Percentiles rank a stretch among this genome's conserved stretches.
Conservation (phyloP, 2,113 vertebrate species). For the Actenoides lindsayi region DNA sequence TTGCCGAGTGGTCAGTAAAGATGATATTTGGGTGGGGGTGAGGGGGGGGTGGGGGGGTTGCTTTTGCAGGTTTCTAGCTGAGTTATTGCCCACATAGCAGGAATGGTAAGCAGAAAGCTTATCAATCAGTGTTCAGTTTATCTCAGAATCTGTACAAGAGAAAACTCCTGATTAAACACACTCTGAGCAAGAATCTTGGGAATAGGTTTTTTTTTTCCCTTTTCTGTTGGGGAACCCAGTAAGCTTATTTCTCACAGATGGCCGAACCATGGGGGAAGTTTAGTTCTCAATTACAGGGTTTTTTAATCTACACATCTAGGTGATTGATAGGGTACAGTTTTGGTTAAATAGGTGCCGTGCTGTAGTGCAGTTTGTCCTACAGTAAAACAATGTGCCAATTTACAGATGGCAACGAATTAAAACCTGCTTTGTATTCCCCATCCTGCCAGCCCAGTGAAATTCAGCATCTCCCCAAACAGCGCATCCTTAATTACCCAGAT, state of each 20-base stretch:
- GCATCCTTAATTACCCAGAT: rapidly evolving
- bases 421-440: background rate
- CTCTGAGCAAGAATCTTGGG: background rate
- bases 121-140: background rate
- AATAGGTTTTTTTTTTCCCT: background rate
- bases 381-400: background rate
- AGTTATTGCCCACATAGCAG: rapidly evolving
- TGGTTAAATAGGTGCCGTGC: background rate
- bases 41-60: background rate
- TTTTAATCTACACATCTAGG: background rate
- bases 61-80: too few relatives aligned
- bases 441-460: background rate
- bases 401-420: background rate
- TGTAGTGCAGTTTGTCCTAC: background rate
- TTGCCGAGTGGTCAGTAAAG: constrained; percentile 13
- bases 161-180: background rate
- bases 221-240: background rate
- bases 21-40: background rate
- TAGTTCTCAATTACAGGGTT: background rate
- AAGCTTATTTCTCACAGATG: background rate
- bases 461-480: too few relatives aligned
- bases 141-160: background rate
- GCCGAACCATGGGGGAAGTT: background rate
- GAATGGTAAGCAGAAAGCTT: background rate
- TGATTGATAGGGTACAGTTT: background rate